Percentiles rank a stretch among this genome's conserved stretches.
These are phyloP conservation scores for Alexandromys fortis DNA, from an alignment of 2,113 vertebrate genomes.

Conservation along the genomic window DNA sequence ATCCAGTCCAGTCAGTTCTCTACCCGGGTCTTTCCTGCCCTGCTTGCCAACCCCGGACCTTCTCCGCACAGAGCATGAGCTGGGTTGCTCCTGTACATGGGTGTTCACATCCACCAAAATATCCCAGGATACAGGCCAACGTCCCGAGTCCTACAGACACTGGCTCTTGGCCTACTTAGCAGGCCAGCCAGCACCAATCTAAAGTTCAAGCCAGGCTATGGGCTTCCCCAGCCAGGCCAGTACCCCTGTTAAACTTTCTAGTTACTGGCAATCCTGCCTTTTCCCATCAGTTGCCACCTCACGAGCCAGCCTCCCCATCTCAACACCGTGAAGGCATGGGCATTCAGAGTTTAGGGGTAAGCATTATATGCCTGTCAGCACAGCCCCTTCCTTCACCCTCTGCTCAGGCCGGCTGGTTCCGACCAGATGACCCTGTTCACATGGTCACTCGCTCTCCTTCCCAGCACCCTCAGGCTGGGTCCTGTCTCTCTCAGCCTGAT, in stretches of 20 bases:
- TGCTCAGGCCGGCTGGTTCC: not conserved
- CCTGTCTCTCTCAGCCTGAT: not conserved
- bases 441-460: not conserved
- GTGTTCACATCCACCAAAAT: not conserved
- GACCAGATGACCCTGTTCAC: not conserved
- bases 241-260: slow-evolving; percentile 15
- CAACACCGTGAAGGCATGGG: no score
- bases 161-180: slow-evolving; percentile 22
- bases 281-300: not conserved
- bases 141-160: not conserved
- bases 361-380: accelerated
- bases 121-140: not conserved
- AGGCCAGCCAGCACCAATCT: not conserved
- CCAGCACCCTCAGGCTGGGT: not conserved
- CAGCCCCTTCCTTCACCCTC: not conserved
- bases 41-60: slow-evolving; percentile 17
- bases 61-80: slow-evolving; percentile 51
- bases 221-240: not conserved
- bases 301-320: not conserved
- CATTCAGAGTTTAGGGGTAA: not conserved
- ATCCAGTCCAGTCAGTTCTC: not conserved
- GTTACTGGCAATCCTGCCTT: not conserved
- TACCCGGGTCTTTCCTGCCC: slow-evolving; percentile 32
- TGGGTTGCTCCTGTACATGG: slow-evolving; percentile 28
- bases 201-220: not conserved